Evolutionary conservation across 2,113 vertebrate genomes (phyloP).

Genomic region (Prietella phreatophila): DNA sequence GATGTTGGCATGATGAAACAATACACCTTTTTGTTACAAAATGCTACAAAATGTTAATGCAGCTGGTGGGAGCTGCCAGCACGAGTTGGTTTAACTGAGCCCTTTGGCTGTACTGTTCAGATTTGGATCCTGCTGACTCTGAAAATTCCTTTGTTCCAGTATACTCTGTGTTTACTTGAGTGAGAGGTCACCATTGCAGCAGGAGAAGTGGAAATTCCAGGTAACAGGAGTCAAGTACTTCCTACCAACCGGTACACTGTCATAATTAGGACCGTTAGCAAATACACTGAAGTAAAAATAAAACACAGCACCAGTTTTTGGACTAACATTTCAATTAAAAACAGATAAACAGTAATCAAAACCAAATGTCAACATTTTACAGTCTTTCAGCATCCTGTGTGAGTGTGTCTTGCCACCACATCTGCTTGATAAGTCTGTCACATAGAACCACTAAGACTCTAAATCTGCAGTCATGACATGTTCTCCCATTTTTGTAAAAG

Average conservation of each 20-base stretch:
- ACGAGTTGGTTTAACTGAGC: conserved; percentile 66
- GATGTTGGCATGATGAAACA: too few relatives aligned
- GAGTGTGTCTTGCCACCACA: neutral
- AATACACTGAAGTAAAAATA: neutral
- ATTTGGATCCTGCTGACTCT: conserved; percentile 69
- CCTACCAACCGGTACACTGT: neutral
- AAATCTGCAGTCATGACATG: neutral
- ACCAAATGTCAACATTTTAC: neutral
- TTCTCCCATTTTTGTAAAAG: neutral
- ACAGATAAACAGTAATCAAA: neutral
- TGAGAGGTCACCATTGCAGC: conserved; percentile 9
- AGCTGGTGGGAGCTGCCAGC: conserved; percentile 52
- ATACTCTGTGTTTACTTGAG: conserved; percentile 49
- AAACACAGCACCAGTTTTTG: neutral
- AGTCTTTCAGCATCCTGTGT: neutral
- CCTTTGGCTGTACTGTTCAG: conserved; percentile 58
- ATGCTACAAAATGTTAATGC: neutral
- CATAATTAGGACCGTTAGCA: conserved; percentile 49
- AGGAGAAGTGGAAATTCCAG: neutral
- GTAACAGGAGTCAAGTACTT: conserved; percentile 48
- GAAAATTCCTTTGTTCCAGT: conserved; percentile 58
- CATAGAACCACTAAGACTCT: neutral
- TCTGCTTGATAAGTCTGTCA: neutral
- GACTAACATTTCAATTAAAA: neutral
- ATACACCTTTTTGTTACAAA: too few relatives aligned